Conservation (phyloP, 2,797 vertebrate species). For the Pteropus rufus region DNA sequence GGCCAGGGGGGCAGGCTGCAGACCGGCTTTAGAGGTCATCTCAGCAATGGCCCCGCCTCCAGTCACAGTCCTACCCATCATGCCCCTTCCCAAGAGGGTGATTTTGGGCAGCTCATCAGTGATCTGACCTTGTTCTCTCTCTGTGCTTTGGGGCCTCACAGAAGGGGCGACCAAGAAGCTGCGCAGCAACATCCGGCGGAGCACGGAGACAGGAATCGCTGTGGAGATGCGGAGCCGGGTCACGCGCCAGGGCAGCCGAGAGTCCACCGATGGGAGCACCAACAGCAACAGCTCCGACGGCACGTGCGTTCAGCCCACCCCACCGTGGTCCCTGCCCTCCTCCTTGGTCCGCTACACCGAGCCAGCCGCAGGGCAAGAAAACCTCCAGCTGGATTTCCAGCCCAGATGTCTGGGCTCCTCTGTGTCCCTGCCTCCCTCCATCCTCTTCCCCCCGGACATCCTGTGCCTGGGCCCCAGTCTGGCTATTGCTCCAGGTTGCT, state of each 20-base stretch:
- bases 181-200: conserved; percentile 96
- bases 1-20: background rate
- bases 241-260: conserved; percentile 96
- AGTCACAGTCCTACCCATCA: background rate
- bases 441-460: background rate
- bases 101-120: background rate
- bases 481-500: background rate
- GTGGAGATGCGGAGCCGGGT: conserved; percentile 97
- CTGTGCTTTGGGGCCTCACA: conserved; percentile 71
- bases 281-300: conserved; percentile 99
- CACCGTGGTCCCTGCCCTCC: background rate
- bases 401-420: background rate
- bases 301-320: conserved; percentile 87
- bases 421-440: background rate
- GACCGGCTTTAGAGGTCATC: background rate
- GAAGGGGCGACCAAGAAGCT: conserved; percentile 96
- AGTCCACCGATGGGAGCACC: conserved; percentile 97
- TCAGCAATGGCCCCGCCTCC: background rate
- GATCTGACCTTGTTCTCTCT: conserved; percentile 28
- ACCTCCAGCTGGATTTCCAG: background rate
- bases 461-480: background rate
- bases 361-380: background rate
- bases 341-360: background rate
- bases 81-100: background rate
- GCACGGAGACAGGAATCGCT: conserved; percentile 97